Evolutionary conservation across 1,140 invertebrate genomes (phyloP).

Genomic region (Mercenaria mercenaria): DNA sequence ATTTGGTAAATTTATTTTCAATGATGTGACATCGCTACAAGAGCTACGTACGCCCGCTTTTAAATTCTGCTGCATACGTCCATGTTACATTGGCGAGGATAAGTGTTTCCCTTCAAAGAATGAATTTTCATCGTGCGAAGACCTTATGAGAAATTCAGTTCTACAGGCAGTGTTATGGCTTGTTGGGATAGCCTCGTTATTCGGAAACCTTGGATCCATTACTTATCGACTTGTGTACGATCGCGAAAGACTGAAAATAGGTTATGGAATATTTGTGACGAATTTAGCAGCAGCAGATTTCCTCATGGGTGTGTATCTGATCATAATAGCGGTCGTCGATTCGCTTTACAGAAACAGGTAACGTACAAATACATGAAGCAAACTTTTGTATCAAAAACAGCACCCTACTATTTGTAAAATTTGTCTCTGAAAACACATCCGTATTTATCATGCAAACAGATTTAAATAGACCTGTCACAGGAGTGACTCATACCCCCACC

Average conservation of each 20-base stretch:
- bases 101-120: constrained; percentile 67
- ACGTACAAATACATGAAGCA: neutral
- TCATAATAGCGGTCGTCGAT: constrained; percentile 78
- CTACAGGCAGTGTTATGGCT: constrained; percentile 74
- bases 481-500: no score
- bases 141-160: no score
- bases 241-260: constrained; percentile 66
- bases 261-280: constrained; percentile 75
- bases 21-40: constrained; percentile 31
- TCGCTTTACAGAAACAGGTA: constrained; percentile 74
- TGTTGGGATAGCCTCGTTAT: constrained; percentile 64
- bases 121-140: constrained; percentile 74
- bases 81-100: constrained; percentile 49
- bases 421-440: no score
- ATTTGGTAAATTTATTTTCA: constrained; percentile 64
- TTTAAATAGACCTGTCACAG: no score
- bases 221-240: constrained; percentile 57
- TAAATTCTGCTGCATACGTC: constrained; percentile 74
- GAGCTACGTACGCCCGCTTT: no score
- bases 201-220: constrained; percentile 71
- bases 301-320: constrained; percentile 81
- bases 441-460: no score
- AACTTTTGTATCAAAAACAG: no score
- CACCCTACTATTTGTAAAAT: neutral
- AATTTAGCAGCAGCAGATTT: constrained; percentile 79